A percentile compares a stretch with the other conserved stretches of the same genome.
Conservation (phyloP, 2,888 invertebrate species). For the Myathropa florea region DNA sequence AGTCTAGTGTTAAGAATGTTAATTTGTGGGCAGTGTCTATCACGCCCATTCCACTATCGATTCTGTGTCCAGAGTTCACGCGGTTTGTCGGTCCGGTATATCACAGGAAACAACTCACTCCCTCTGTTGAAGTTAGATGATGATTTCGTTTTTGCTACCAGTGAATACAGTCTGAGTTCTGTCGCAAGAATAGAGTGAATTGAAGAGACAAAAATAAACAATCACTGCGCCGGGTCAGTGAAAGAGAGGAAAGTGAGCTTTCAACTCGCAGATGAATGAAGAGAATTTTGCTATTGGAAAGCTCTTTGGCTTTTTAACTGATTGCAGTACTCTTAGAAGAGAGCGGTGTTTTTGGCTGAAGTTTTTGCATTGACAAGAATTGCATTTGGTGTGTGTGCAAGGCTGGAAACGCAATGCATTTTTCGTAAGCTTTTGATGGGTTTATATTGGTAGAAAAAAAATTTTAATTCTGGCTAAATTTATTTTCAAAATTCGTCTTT, state of each 20-base stretch:
- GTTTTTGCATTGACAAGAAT: neutral
- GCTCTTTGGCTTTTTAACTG: neutral
- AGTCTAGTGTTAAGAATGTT: conserved; percentile 72
- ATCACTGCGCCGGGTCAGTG: conserved; percentile 34
- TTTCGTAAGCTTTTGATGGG: neutral
- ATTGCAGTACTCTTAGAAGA: neutral
- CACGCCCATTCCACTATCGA: conserved; percentile 43
- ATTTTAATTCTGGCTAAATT: neutral
- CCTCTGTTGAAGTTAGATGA: neutral
- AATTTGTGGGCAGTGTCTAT: neutral
- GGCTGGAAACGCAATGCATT: conserved; percentile 24
- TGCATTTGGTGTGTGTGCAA: neutral
- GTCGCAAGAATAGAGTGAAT: conserved; percentile 1
- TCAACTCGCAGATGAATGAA: neutral
- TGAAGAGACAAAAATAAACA: conserved; percentile 33
- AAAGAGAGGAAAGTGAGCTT: neutral
- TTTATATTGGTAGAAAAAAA: neutral
- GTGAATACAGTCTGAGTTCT: neutral
- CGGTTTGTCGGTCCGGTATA: neutral
- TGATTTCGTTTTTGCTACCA: neutral
- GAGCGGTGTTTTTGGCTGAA: neutral
- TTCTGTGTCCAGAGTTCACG: neutral
- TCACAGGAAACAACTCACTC: neutral
- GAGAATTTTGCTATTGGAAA: neutral
- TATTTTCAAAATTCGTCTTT: neutral